Evolutionary conservation across 2,113 vertebrate species (phyloP).

Genomic region (Felis chaus): DNA sequence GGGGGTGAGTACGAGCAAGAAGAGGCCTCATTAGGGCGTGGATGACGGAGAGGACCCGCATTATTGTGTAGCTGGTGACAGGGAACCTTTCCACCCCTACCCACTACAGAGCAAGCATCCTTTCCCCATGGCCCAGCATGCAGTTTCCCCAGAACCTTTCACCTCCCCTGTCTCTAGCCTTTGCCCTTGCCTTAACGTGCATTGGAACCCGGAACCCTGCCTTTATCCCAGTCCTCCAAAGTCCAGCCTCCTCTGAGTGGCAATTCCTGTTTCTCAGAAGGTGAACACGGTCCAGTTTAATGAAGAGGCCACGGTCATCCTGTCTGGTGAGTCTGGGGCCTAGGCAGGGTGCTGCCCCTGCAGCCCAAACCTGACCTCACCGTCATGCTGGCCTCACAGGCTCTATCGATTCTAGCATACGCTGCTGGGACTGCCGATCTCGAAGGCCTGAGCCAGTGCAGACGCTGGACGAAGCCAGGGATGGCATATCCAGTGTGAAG

Average conservation of each 20-base stretch:
- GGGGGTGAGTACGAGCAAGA: conserved; percentile 85
- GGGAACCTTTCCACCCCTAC: not conserved
- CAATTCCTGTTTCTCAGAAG: conserved; percentile 82
- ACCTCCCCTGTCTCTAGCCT: not conserved
- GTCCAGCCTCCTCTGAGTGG: conserved; percentile 17
- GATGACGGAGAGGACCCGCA: not conserved
- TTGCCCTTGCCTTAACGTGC: not conserved
- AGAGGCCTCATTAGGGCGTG: not conserved
- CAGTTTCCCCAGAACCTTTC: not conserved
- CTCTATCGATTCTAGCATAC: conserved; percentile 92
- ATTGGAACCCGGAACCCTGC: not conserved
- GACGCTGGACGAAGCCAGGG: conserved; percentile 90
- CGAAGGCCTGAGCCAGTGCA: conserved; percentile 90
- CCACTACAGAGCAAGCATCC: not conserved
- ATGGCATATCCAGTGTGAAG: conserved; percentile 94
- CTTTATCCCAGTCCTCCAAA: not conserved
- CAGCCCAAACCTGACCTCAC: not conserved
- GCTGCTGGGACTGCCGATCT: conserved; percentile 95
- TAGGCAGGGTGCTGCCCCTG: not conserved
- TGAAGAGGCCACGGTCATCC: conserved; percentile 92
- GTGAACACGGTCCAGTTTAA: conserved; percentile 96
- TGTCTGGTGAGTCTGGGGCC: conserved; percentile 89
- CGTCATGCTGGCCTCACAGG: conserved; percentile 81
- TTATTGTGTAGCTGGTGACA: not conserved
- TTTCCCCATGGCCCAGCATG: not conserved